phyloP scores from a whole-genome alignment of 2,888 invertebrate genomes.

The Vandiemenella viatica region DNA sequence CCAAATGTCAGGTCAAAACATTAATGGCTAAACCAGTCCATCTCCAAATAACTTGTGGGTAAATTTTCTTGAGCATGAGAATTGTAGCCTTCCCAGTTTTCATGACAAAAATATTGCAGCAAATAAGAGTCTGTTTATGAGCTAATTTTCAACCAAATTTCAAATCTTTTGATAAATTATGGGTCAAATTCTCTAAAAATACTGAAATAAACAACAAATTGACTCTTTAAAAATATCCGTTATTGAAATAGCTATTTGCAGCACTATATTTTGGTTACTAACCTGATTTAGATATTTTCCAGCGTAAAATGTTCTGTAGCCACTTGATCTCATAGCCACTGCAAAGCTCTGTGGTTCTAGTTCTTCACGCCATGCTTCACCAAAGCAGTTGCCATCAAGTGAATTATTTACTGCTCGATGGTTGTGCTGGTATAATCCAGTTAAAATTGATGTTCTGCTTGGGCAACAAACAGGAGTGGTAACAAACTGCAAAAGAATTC shows the following conservation, averaged over 20 bases:
- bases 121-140: too few species aligned
- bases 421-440: conserved; percentile 74
- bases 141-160: too few species aligned
- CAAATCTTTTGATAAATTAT: not conserved
- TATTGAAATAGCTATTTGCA: not conserved
- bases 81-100: too few species aligned
- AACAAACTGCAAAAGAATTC: conserved; percentile 46
- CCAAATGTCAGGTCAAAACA: too few species aligned
- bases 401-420: conserved; percentile 66
- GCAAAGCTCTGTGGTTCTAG: conserved; percentile 55
- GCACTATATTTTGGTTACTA: conserved; percentile 7
- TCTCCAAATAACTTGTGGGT: too few species aligned
- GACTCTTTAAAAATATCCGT: too few species aligned
- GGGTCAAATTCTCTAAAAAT: not conserved
- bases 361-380: conserved; percentile 45
- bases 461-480: conserved; percentile 81
- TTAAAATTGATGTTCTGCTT: conserved; percentile 71
- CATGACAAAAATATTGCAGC: too few species aligned
- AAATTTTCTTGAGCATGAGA: too few species aligned
- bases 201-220: too few species aligned
- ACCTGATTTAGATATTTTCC: conserved; percentile 90
- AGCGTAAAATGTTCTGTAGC: conserved; percentile 75
- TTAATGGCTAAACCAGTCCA: too few species aligned
- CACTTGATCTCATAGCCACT: conserved; percentile 41
- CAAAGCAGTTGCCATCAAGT: conserved; percentile 59